Conservation (phyloP, 2,113 vertebrate species). For the Nycticebus coucang region DNA sequence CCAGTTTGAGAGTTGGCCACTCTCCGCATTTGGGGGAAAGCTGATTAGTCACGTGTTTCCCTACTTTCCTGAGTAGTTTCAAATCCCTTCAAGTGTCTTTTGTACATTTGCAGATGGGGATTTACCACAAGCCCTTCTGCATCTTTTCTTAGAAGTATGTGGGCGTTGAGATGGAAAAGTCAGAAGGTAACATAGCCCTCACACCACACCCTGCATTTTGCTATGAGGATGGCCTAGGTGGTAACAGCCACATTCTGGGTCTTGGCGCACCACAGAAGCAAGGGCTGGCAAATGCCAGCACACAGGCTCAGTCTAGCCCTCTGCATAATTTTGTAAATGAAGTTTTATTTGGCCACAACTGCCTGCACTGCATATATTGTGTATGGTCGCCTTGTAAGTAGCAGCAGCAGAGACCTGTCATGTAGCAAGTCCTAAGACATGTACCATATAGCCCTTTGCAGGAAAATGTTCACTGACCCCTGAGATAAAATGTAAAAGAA, state of each 20-base stretch:
- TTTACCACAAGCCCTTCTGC: not conserved
- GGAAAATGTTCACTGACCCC: not conserved
- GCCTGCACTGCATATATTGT: accelerated
- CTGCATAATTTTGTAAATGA: accelerated
- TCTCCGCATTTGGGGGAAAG: not conserved
- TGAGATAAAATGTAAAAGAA: not conserved
- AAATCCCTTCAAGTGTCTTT: not conserved
- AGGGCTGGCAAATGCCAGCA: accelerated
- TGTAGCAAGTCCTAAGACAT: too few species aligned
- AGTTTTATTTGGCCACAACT: not conserved
- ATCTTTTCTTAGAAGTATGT: not conserved
- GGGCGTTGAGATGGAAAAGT: not conserved
- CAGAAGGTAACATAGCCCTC: not conserved
- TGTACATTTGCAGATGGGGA: not conserved
- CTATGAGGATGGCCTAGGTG: not conserved
- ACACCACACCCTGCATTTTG: accelerated
- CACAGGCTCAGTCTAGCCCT: accelerated
- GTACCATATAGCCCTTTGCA: accelerated
- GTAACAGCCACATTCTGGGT: not conserved
- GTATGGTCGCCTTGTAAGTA: not conserved
- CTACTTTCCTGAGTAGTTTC: not conserved
- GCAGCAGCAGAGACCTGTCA: accelerated
- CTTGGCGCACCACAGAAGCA: too few species aligned
- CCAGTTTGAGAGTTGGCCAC: not conserved
- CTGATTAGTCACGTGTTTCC: accelerated